Base-by-base conservation (phyloP, 2,888 invertebrate species). In the Rhaphigaster nebulosa region DNA sequence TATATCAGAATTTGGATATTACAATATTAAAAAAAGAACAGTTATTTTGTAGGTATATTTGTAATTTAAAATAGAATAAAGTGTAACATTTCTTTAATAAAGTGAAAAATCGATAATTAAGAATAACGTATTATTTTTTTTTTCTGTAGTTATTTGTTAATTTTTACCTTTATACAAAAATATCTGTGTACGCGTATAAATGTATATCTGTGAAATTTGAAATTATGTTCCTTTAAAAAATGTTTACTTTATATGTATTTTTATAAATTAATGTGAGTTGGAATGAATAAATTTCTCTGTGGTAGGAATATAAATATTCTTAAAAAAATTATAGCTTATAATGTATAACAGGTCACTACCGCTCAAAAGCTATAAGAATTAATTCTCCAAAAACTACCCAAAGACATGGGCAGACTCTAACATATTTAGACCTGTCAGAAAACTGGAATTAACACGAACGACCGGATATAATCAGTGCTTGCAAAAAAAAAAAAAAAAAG, bases 351-450 rank as follows among this genome's bases (percentile, higher is more conserved):
- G 4, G 26, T 34, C 29, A 38, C 70, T 38, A 38, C 1, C 20
- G 2, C 70, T 76, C 20, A 38, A 34, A 34, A 76, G 38, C 70
- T 38, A 76, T 34, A 8, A 38, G 15, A 76, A 76, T 76, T 76
- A 76, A 76, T 76, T 5, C 70, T 38, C 70, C 6, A 38, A 76
- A 65, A 76, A 38, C 20, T 76, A 20, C 6, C 20, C 70, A 20
- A 38, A 76, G 70, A 76, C 38, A n/a, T 65, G 29, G 15, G 13
- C 29, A 10, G 29, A 65, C 65, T 29, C 15, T 38, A 38, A 76
- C n/a, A 84, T 84, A 84, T 84, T n/a, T 84, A n/a, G 6, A 10
- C 15, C n/a, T 84, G 84, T 45, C 84, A 84, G 84, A 84, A 45
- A 45, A 45, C 45, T 50, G 45, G n/a, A 50, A 84, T 84, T 50